Conservation (phyloP, 2,797 vertebrate species). For the Catharus ustulatus region DNA sequence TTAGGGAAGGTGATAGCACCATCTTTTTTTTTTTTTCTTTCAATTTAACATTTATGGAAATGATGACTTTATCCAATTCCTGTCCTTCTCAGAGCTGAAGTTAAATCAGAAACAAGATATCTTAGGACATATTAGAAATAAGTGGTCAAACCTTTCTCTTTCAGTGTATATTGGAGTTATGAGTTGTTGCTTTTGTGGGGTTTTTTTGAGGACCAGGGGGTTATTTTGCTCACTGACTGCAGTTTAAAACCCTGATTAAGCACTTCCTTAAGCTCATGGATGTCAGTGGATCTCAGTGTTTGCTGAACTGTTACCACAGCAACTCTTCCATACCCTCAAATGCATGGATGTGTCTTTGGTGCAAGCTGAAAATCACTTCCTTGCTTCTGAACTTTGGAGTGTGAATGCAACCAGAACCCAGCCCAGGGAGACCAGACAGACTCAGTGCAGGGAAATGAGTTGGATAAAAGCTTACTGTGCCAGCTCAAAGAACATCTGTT, state of each 20-base stretch:
- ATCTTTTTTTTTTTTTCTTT: background rate
- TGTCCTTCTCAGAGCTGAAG: background rate
- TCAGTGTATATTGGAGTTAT: background rate
- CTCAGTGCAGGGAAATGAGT: background rate
- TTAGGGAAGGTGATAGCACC: conserved; percentile 9
- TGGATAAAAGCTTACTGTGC: background rate
- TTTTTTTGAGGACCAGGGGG: background rate
- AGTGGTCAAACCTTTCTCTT: background rate
- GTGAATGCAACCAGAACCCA: background rate
- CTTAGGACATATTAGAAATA: background rate
- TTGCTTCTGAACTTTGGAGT: background rate
- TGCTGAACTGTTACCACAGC: background rate
- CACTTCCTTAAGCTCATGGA: background rate
- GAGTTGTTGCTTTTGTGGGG: too few species aligned
- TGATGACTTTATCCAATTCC: background rate
- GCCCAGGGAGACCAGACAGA: background rate
- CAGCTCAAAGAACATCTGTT: conserved; percentile 7
- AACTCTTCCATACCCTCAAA: background rate
- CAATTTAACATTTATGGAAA: background rate
- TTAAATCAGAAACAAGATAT: background rate
- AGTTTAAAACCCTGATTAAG: background rate
- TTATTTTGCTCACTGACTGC: background rate
- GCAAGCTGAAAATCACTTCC: background rate
- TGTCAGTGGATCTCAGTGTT: background rate
- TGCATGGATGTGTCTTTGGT: background rate